Evolutionary conservation across 64 coral and sea anemone species (phyloP), one percentile per base, ranked within the genome.

Genomic region (Montipora cactus): DNA sequence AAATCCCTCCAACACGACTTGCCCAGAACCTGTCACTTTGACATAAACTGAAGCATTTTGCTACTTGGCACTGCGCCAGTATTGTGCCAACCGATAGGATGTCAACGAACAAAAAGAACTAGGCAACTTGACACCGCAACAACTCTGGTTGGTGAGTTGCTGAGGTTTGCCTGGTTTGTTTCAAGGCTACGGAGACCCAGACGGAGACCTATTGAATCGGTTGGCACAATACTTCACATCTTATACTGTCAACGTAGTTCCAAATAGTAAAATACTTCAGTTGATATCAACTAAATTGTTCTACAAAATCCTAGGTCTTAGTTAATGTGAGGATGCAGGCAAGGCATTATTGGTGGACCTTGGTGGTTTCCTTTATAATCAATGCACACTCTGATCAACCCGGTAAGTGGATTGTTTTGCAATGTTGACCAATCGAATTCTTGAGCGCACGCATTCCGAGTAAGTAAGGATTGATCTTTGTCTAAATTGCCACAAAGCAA

Each of bases 341-440:
- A 50, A 52, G 57, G 20, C 67, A 37, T 11, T 23, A 50, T 28
- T 72, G 86, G 86, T 88, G 86, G 86, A 88, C 75, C 53, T 77
- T 88, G 86, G 22, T 74, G 68, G 23, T 77, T 22, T 28, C 47
- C 55, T 14, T 88, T 57, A 44, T 77, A 25, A 72, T 75, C 48
- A 75, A 59, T 88, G 18, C 86, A 70, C 68, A 74, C 47, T 46
- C 86, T 77, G 86, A 21, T 88, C 70, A 74, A 10, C 68, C 86
- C 0, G 86, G 86, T 88, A 77, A 88, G 86, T 88, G 70, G 81
- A 83, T 83, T 83, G 59, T 83, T 83, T 83, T 83, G 59, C 59
- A 66, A 83, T 37, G 37, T 37, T 37, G 37, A 37, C 37, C 58
- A 83, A 47, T 62, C 23, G 67, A 25, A 83, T 67, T 45, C 59